Conservation (phyloP, 2,113 vertebrate genomes). For the Prunella fulvescens region DNA sequence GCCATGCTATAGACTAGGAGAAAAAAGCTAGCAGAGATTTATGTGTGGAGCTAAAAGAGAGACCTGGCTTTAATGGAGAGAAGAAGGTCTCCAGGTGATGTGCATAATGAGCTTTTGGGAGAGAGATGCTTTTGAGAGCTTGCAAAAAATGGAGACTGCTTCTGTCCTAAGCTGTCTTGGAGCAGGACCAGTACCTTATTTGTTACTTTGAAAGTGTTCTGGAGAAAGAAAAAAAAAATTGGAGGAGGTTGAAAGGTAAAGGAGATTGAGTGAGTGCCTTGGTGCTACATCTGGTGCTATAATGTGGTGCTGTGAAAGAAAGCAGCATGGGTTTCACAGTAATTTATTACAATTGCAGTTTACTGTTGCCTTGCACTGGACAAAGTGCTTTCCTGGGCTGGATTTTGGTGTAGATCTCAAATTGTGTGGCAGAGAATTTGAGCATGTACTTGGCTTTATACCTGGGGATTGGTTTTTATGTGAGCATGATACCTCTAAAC, state of each 20-base stretch:
- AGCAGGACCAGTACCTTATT: background rate
- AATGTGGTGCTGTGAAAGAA: background rate
- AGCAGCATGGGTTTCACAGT: background rate
- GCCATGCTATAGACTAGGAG: background rate
- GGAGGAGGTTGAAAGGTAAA: background rate
- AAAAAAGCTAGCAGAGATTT: background rate
- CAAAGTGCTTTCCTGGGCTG: background rate
- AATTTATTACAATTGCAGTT: background rate
- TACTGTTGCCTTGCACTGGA: background rate
- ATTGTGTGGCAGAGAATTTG: background rate
- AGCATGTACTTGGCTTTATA: background rate
- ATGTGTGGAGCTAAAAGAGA: background rate
- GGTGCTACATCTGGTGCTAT: background rate
- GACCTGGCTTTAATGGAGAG: background rate
- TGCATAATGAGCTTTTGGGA: background rate
- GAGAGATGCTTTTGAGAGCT: background rate
- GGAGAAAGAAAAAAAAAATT: background rate
- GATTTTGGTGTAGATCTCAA: background rate
- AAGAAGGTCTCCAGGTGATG: background rate
- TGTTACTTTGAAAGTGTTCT: background rate
- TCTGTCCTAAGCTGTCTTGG: background rate
- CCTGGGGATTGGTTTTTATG: background rate
- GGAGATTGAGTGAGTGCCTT: background rate
- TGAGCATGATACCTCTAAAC: background rate
- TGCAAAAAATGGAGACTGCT: background rate